A percentile compares a stretch with the other conserved stretches of the same genome.
Conservation (phyloP, 2,888 invertebrate species). For the Drosophila pseudotalamancana region DNA sequence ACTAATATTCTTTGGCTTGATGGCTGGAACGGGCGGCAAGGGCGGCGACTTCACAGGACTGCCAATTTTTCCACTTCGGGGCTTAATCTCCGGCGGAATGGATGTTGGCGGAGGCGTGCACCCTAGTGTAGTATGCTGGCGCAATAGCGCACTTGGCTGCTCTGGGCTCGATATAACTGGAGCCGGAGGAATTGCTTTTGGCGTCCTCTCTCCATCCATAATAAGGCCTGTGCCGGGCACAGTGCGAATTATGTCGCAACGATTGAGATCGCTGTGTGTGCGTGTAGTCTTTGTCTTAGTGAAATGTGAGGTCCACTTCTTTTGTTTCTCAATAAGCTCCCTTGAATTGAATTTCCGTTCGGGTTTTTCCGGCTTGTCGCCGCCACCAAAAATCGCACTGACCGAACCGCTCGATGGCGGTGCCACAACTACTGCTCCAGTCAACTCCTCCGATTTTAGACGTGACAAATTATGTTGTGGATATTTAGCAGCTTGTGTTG, state of each 20-base stretch:
- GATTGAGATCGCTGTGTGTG: constrained; percentile 88
- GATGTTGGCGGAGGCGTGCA: constrained; percentile 35
- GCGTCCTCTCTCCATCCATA: constrained; percentile 81
- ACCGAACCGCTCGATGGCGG: constrained; percentile 49
- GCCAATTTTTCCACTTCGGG: constrained; percentile 82
- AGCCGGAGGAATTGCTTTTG: constrained; percentile 40
- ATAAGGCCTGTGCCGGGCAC: constrained; percentile 86
- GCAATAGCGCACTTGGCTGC: constrained; percentile 82
- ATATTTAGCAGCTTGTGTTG: constrained; percentile 61
- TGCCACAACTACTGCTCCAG: constrained; percentile 3
- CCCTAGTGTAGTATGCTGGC: constrained; percentile 56
- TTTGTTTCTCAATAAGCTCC: constrained; percentile 94
- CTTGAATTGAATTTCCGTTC: constrained; percentile 93
- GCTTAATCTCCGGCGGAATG: constrained; percentile 84
- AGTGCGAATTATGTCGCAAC: constrained; percentile 84
- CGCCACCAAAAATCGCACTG: constrained; percentile 68
- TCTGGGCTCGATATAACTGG: constrained; percentile 52
- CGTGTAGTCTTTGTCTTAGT: constrained; percentile 89
- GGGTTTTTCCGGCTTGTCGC: constrained; percentile 91
- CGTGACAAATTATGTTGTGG: constrained; percentile 85
- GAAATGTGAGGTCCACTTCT: constrained; percentile 96
- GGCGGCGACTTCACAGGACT: constrained; percentile 84
- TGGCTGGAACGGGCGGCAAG: constrained; percentile 83
- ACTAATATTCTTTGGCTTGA: constrained; percentile 83
- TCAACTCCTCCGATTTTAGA: constrained; percentile 86